phyloP scores from a whole-genome alignment of 2,888 invertebrate genomes.

The Diploptera punctata region DNA sequence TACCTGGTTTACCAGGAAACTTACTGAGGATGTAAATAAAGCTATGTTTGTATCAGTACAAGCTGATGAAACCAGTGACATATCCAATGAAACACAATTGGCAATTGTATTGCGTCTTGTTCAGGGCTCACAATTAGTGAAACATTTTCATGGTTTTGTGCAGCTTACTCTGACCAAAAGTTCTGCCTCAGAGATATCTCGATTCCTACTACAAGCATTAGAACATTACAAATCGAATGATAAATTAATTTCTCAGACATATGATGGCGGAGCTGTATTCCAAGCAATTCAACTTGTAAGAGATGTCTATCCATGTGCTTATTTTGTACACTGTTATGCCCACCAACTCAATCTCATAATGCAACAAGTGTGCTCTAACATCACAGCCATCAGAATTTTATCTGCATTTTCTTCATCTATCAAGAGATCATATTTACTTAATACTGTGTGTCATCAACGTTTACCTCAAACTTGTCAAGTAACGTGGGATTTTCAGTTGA shows the following conservation, averaged over 20 bases:
- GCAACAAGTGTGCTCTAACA: not conserved
- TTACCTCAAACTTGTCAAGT: not conserved
- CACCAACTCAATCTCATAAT: not conserved
- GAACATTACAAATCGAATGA: not conserved
- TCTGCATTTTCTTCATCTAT: not conserved
- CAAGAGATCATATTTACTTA: not conserved
- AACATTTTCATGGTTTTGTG: slow-evolving; percentile 4
- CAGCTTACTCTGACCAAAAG: not conserved
- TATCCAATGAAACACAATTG: not conserved
- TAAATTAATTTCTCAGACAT: not conserved
- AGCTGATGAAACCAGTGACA: not conserved
- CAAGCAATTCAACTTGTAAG: not conserved
- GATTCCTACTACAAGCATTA: not conserved
- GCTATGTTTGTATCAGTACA: not conserved
- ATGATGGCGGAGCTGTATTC: not conserved
- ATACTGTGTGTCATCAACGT: not conserved
- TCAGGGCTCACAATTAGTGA: not conserved
- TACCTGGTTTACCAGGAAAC: not conserved
- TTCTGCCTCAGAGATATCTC: not conserved
- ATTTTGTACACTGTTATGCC: not conserved
- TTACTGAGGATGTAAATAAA: not conserved
- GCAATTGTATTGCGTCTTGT: not conserved
- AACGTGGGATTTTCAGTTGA: not conserved
- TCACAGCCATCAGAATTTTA: not conserved
- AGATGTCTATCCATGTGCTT: not conserved